These are phyloP conservation scores for Saxidomus purpurata DNA, from an alignment of 1,140 invertebrate genomes.

Conservation along the genomic window DNA sequence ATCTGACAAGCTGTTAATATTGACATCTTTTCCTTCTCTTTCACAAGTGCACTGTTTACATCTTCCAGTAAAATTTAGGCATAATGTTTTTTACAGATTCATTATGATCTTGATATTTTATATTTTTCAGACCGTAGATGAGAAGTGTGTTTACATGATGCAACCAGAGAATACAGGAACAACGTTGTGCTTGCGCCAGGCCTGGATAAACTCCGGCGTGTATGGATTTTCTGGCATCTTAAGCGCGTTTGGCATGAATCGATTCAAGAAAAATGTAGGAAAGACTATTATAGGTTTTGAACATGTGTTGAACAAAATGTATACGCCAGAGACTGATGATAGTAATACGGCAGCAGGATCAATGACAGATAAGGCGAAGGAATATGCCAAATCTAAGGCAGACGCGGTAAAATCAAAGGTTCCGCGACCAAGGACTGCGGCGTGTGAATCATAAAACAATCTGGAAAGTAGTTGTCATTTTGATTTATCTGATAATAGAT, in stretches of 20 bases:
- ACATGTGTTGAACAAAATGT: slow-evolving; percentile 74
- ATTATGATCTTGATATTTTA: slow-evolving; percentile 2
- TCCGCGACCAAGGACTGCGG: neutral
- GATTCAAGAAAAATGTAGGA: slow-evolving; percentile 94
- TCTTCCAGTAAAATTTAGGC: too few relatives aligned
- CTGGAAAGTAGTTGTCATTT: too few relatives aligned
- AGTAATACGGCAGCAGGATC: neutral
- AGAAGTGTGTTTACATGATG: slow-evolving; percentile 94
- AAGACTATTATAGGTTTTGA: slow-evolving; percentile 95
- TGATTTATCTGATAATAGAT: too few relatives aligned
- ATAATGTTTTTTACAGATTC: too few relatives aligned
- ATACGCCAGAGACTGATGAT: slow-evolving; percentile 36
- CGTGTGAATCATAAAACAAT: neutral
- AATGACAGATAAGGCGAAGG: slow-evolving; percentile 17
- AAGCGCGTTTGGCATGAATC: slow-evolving; percentile 94
- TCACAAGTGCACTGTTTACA: too few relatives aligned
- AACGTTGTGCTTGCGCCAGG: slow-evolving; percentile 92
- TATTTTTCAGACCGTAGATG: slow-evolving; percentile 92
- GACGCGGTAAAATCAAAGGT: slow-evolving; percentile 18
- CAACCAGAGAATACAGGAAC: slow-evolving; percentile 90
- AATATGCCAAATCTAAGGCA: slow-evolving; percentile 34
- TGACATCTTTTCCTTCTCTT: too few relatives aligned
- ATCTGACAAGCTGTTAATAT: too few relatives aligned
- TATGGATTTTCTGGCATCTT: slow-evolving; percentile 95
- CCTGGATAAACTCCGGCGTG: slow-evolving; percentile 94